These are phyloP conservation scores for Diarsia mendica DNA, from an alignment of 2,888 invertebrate genomes.

Conservation along the genomic window DNA sequence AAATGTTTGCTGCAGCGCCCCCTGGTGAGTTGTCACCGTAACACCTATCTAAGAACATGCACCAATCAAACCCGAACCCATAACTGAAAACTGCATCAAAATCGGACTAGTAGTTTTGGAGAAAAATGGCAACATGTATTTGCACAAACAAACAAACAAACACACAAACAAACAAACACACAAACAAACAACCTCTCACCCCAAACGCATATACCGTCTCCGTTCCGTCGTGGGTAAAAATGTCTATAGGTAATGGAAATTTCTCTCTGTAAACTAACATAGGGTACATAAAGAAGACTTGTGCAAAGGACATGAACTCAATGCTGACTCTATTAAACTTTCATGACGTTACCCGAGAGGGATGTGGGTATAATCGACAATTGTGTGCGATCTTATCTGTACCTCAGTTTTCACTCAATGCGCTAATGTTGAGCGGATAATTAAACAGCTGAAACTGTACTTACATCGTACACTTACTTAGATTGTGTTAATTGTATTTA, in stretches of 20 bases:
- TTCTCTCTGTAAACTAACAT: constrained; percentile 42
- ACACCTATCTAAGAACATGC: too few species aligned
- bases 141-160: too few species aligned
- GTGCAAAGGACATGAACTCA: constrained; percentile 61
- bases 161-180: too few species aligned
- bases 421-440: constrained; percentile 16
- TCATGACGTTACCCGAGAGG: constrained; percentile 56
- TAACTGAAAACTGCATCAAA: too few species aligned
- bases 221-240: too few species aligned
- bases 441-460: constrained; percentile 25
- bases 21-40: too few species aligned
- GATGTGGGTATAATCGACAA: constrained; percentile 63
- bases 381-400: constrained; percentile 47
- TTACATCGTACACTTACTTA: constrained; percentile 25
- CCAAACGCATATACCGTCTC: too few species aligned
- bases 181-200: too few species aligned
- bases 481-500: constrained; percentile 51
- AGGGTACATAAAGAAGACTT: constrained; percentile 47
- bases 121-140: too few species aligned
- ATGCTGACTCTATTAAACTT: constrained; percentile 63
- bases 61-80: too few species aligned
- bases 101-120: too few species aligned
- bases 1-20: too few species aligned
- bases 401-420: constrained; percentile 42
- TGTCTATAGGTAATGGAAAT: constrained; percentile 53